Conservation (phyloP, 2,888 invertebrate species). For the Rotaria sp. region DNA sequence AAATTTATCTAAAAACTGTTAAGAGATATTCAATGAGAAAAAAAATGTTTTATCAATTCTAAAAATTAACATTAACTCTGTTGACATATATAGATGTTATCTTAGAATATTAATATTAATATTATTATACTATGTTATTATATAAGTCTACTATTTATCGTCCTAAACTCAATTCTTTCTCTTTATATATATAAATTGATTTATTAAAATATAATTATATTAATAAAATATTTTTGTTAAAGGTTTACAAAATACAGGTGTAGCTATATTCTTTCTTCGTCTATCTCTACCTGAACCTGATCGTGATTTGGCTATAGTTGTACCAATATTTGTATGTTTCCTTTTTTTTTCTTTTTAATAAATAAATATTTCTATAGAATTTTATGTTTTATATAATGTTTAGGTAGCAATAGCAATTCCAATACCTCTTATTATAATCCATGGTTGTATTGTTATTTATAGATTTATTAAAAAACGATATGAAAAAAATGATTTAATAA, state of each 20-base stretch:
- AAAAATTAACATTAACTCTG: no score
- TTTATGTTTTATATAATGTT: neutral
- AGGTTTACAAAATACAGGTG: conserved; percentile 30
- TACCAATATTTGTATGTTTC: conserved; percentile 21
- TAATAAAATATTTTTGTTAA: neutral
- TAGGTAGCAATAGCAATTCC: neutral
- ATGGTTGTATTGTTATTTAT: neutral
- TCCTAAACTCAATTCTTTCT: no score
- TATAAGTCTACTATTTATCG: no score
- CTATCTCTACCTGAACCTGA: neutral
- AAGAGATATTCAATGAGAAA: no score
- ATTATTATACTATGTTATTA: no score
- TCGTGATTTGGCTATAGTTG: neutral
- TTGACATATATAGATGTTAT: no score
- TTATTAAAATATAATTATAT: no score
- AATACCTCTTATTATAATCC: neutral
- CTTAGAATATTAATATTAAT: no score
- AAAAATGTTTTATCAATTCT: no score
- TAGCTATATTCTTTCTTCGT: conserved; percentile 8
- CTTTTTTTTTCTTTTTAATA: neutral
- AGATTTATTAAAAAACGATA: neutral
- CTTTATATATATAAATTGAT: no score
- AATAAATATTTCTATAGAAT: neutral
- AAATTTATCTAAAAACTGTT: no score
- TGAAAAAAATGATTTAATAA: neutral